Evolutionary conservation across 2,797 vertebrate species (phyloP), one percentile per base, ranked within the genome.

Genomic region (Rhinogobio ventralis): DNA sequence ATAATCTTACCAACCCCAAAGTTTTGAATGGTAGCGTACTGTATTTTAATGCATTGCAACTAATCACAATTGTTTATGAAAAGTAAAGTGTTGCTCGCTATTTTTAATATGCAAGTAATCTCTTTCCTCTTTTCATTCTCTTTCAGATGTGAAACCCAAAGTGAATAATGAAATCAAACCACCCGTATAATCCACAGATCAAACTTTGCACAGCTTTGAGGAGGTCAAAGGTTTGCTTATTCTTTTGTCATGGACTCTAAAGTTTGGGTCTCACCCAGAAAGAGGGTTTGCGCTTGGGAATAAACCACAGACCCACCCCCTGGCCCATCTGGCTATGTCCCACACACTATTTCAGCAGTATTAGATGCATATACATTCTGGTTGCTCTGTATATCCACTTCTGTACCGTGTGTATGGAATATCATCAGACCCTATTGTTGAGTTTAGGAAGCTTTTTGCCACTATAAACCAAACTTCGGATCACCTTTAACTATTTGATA

Each of bases 81-180:
- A 46, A 25, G 36, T 66, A 49, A 79, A 49, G 25, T 78, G 51
- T 30, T 45, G 36, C 67, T 53, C 0, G 0, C 30, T 46, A 14
- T 71, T 74, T 74, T 82, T 33, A 82, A 28, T 42, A 5, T 11
- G 42, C 2, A 28, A 64, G 45, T 72, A 57, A 75, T 55, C 45
- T 77, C 45, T 77, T 73, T 73, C 45, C 62, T 82, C 71, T 68
- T 69, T 10, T 71, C 76, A 11, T 68, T 91, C 45, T 91, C 64
- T 84, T 90, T 87, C 89, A 91, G 89, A 87, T 91, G 89, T 39
- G 90, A 91, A 82, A 84, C 88, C 57, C 75, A 86, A 83, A 87
- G 87, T 30, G 83, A 87, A 85, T 89, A 89, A 89, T 73, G 74
- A 86, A 83, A 81, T 46, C 75, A 81, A 85, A 49, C 78, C 62